Base-by-base conservation (phyloP, 2,888 invertebrate species). In the Acanthosepion esculentum region DNA sequence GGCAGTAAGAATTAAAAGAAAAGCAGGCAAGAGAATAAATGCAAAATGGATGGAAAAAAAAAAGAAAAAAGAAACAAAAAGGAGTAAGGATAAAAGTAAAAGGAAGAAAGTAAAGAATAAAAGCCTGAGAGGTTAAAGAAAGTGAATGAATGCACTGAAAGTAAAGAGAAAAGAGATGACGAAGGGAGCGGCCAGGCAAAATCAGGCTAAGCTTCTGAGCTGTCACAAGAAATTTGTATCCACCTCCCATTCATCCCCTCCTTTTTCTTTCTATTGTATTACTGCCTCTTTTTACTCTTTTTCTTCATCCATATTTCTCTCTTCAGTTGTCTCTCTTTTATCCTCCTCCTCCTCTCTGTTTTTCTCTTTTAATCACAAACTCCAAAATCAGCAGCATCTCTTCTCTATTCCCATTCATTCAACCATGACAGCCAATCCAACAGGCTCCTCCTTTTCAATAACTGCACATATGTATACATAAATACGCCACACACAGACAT, bases 201-300 rank as follows among this genome's bases (percentile, higher is more conserved):
- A 78, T 78, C 78, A 78, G 78, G 78, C 78, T 78, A 78, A 78
- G 78, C 78, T 78, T 78, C 78, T 33, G 78, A 78, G 78, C n/a
- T 78, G 78, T 78, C 78, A 78, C 78, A 78, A 78, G 78, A 78
- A 78, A 78, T n/a, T 78, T 78, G 78, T 10, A 78, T 78, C 15
- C 78, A 78, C n/a, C 78, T n/a, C 78, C n/a, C n/a, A 59, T 26
- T 59, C 23, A 4, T 59, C n/a, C n/a, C 33, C n/a, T 33, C 5
- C n/a, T n/a, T 78, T 33, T 78, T 15, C n/a, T 78, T 18, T 78
- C 59, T 59, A 59, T 59, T 23, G 23, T 59, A 20, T 23, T 59
- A 20, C 20, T 23, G 5, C 23, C 7, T 20, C 23, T 59, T 20
- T 23, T 23, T 59, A 20, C 20, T 59, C 20, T 59, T 20, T 20